A percentile compares a stretch with the other conserved stretches of the same genome.
Evolutionary conservation across 2,797 vertebrate genomes (phyloP).

Genomic region (Crenuchus spilurus): DNA sequence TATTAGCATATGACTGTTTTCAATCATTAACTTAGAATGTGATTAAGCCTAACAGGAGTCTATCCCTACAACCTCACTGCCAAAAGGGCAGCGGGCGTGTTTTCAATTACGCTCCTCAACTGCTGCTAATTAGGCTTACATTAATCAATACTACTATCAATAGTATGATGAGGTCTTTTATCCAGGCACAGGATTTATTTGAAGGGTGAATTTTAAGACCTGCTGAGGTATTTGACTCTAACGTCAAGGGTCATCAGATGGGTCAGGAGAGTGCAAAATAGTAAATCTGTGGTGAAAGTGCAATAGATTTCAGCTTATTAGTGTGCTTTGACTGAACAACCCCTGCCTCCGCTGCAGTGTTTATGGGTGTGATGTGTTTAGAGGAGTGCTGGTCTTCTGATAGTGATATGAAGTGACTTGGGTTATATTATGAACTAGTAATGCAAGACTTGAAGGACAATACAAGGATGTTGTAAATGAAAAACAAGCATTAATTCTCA

Average conservation of each 20-base stretch:
- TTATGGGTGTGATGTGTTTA: neutral
- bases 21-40: conserved; percentile 51
- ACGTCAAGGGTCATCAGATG: conserved; percentile 80
- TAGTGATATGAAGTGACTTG: neutral
- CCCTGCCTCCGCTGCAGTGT: neutral
- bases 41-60: conserved; percentile 48
- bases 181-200: conserved; percentile 74
- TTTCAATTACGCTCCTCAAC: conserved; percentile 80
- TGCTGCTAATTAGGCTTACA: conserved; percentile 78
- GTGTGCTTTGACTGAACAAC: conserved; percentile 24
- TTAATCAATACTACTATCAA: conserved; percentile 82
- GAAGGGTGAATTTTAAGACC: conserved; percentile 78
- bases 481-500: neutral
- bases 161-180: conserved; percentile 72
- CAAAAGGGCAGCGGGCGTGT: conserved; percentile 58
- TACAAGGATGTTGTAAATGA: neutral
- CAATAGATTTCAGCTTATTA: conserved; percentile 60
- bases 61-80: conserved; percentile 32
- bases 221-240: conserved; percentile 78
- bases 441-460: neutral
- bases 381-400: neutral
- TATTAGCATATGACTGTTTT: conserved; percentile 49
- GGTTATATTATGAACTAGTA: neutral
- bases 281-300: conserved; percentile 69
- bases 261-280: conserved; percentile 73